phyloP scores from a whole-genome alignment of 2,888 invertebrate species.

The Heliconius charithonia region DNA sequence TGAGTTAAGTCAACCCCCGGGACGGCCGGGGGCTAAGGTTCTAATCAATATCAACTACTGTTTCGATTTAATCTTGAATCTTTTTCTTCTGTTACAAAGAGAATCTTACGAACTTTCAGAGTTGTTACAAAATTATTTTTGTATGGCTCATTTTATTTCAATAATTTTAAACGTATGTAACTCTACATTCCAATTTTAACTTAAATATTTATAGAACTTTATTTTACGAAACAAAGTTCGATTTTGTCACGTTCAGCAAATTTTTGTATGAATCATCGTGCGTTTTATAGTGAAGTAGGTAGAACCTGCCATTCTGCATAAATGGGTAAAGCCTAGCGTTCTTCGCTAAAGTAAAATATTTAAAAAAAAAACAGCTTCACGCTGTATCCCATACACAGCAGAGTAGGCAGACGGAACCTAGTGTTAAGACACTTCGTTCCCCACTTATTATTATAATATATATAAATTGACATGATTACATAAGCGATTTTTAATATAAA shows the following conservation, averaged over 20 bases:
- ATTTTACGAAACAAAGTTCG: not conserved
- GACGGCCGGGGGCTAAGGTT: constrained; percentile 54
- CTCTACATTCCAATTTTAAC: not conserved
- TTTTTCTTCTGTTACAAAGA: constrained; percentile 38
- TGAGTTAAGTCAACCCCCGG: constrained; percentile 71
- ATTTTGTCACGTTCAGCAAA: constrained; percentile 32
- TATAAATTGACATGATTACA: constrained; percentile 20
- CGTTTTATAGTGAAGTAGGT: constrained; percentile 27
- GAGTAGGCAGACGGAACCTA: no score
- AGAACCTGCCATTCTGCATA: constrained; percentile 7
- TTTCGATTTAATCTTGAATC: constrained; percentile 52
- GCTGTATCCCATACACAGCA: no score
- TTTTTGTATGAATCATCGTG: constrained; percentile 39
- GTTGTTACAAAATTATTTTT: not conserved
- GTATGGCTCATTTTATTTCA: not conserved
- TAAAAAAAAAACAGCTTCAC: no score
- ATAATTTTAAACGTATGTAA: not conserved
- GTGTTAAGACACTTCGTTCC: no score
- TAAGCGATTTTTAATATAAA: constrained; percentile 19
- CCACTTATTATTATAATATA: not conserved
- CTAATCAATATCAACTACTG: constrained; percentile 70
- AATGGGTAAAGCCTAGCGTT: not conserved
- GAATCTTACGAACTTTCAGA: not conserved
- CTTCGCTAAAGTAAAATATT: constrained; percentile 1
- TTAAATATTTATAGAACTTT: not conserved